Evolutionary conservation across 1,140 invertebrate species (phyloP).

Genomic region (Dendroctonus valens): DNA sequence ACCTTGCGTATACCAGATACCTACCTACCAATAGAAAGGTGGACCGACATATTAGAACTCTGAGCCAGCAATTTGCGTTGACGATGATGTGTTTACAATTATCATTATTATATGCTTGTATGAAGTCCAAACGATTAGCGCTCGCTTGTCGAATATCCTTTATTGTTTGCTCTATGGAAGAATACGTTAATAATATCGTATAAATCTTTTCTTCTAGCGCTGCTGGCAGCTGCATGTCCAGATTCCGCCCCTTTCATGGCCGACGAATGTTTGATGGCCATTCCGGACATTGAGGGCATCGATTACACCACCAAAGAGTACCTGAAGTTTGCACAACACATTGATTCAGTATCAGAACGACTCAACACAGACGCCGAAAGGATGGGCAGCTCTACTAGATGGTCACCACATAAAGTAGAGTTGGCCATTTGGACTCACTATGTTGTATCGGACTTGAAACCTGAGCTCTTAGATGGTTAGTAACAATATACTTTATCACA

Average conservation of each 20-base stretch:
- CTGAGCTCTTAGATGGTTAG: conserved; percentile 76
- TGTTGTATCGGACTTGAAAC: conserved; percentile 77
- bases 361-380: conserved; percentile 74
- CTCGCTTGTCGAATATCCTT: too few relatives aligned
- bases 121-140: conserved; percentile 12
- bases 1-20: conserved; percentile 18
- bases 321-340: conserved; percentile 89
- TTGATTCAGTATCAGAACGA: conserved; percentile 76
- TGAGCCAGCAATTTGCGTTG: conserved; percentile 12
- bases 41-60: conserved; percentile 7
- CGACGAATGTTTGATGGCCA: conserved; percentile 91
- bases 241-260: conserved; percentile 95
- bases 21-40: conserved; percentile 17
- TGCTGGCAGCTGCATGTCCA: conserved; percentile 83
- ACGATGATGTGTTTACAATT: conserved; percentile 13
- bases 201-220: conserved; percentile 50
- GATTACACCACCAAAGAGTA: conserved; percentile 96
- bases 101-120: conserved; percentile 18
- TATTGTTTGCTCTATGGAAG: too few relatives aligned
- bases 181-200: too few relatives aligned
- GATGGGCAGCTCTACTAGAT: conserved; percentile 55
- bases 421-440: conserved; percentile 89
- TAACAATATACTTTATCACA: conserved; percentile 42
- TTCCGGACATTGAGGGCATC: conserved; percentile 92
- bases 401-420: conserved; percentile 86